These are phyloP conservation scores for Psammodynastes pulverulentus DNA, from an alignment of 2,113 vertebrate species.

Conservation along the genomic window DNA sequence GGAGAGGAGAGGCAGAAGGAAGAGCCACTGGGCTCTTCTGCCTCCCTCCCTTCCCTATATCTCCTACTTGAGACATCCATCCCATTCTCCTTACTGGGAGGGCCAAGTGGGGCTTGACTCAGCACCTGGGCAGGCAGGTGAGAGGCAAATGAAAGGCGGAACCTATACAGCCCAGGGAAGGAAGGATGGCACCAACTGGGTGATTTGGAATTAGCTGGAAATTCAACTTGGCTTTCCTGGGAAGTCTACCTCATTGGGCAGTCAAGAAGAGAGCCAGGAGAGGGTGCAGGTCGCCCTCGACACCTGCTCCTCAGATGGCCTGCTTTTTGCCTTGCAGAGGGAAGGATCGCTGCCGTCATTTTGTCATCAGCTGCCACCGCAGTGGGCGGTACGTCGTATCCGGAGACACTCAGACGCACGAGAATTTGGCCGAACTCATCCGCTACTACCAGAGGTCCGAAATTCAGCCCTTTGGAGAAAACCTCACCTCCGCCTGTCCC, in stretches of 20 bases:
- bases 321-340: constrained; percentile 68
- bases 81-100: no score
- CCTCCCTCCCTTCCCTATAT: no score
- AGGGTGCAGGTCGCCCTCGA: not conserved
- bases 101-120: not conserved
- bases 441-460: constrained; percentile 71
- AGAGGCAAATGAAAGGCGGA: not conserved
- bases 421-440: constrained; percentile 72
- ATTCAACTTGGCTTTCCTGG: not conserved
- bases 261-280: not conserved
- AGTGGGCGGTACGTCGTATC: constrained; percentile 73
- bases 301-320: not conserved
- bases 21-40: not conserved
- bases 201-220: not conserved
- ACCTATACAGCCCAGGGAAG: not conserved
- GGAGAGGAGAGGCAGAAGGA: not conserved
- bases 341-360: constrained; percentile 80
- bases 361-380: constrained; percentile 77
- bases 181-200: not conserved
- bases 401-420: constrained; percentile 70
- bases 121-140: not conserved
- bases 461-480: constrained; percentile 82
- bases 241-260: not conserved
- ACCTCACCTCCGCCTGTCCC: constrained; percentile 70
- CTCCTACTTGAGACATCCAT: no score